A percentile compares a stretch with the other conserved stretches of the same genome.
These are phyloP conservation scores for Biston stratarius DNA, from an alignment of 2,888 invertebrate genomes.

Conservation along the genomic window DNA sequence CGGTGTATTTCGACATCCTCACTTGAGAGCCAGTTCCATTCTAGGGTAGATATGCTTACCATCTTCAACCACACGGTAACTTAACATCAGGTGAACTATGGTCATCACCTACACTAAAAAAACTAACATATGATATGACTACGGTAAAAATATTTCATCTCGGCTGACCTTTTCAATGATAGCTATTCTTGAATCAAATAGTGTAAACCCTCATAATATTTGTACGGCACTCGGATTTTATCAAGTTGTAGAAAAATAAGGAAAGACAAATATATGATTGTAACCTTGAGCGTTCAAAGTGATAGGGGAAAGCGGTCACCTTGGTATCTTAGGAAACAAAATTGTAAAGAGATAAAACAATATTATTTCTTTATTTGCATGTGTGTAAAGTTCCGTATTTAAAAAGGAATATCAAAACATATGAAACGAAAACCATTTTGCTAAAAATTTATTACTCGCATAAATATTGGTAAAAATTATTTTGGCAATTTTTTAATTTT, in stretches of 20 bases:
- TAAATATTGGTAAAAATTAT: too few relatives aligned
- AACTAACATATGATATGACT: too few relatives aligned
- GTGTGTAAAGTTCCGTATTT: neutral
- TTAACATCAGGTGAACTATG: too few relatives aligned
- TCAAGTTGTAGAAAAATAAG: slow-evolving; percentile 17
- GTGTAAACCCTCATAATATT: slow-evolving; percentile 20
- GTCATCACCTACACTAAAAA: too few relatives aligned
- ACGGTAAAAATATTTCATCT: too few relatives aligned
- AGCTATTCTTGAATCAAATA: slow-evolving; percentile 21
- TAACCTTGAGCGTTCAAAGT: slow-evolving; percentile 18
- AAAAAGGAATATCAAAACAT: neutral
- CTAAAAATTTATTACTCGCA: neutral
- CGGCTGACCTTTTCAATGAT: neutral
- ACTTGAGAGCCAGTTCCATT: too few relatives aligned
- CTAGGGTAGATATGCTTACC: too few relatives aligned
- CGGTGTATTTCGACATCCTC: too few relatives aligned
- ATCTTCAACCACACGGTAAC: too few relatives aligned
- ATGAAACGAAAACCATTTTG: neutral
- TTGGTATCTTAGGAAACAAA: slow-evolving; percentile 15
- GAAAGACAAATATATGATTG: slow-evolving; percentile 16
- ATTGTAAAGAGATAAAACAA: neutral
- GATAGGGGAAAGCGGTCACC: slow-evolving; percentile 31
- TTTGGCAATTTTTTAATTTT: too few relatives aligned
- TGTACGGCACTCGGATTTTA: neutral
- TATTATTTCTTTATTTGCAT: neutral